Evolutionary conservation across 2,888 invertebrate genomes (phyloP).

Genomic region (Mystacides longicornis): DNA sequence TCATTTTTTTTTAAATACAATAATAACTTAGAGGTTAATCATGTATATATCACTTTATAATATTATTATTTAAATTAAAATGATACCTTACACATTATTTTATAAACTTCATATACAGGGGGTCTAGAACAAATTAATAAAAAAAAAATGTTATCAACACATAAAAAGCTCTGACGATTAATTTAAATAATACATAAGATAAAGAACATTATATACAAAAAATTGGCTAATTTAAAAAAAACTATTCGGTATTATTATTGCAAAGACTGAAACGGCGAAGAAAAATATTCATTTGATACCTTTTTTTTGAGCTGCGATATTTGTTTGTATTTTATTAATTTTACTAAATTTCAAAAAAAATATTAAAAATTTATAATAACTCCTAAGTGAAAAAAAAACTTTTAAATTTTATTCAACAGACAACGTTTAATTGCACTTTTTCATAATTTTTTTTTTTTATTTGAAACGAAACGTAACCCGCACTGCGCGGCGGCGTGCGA

Average conservation of each 20-base stretch:
- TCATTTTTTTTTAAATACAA: too few species aligned
- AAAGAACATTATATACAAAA: neutral
- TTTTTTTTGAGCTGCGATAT: too few species aligned
- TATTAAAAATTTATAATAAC: neutral
- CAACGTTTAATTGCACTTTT: constrained; percentile 1
- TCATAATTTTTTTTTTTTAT: neutral
- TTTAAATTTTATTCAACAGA: neutral
- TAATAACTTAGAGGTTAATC: too few species aligned
- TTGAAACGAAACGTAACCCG: neutral
- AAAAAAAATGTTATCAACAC: constrained; percentile 2
- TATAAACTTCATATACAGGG: neutral
- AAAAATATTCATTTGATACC: too few species aligned
- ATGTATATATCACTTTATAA: constrained; percentile 25
- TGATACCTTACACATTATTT: neutral
- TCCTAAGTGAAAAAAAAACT: neutral
- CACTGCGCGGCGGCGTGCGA: too few species aligned
- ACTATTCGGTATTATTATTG: too few species aligned
- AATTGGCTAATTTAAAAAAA: too few species aligned
- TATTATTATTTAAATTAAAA: constrained; percentile 10
- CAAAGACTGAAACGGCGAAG: too few species aligned
- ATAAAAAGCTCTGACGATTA: neutral
- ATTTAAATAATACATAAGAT: neutral
- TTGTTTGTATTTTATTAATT: too few species aligned
- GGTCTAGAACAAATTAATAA: neutral
- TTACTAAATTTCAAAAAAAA: neutral